Base-by-base conservation (phyloP, 2,888 invertebrate species). In the Parthenolecanium corni region DNA sequence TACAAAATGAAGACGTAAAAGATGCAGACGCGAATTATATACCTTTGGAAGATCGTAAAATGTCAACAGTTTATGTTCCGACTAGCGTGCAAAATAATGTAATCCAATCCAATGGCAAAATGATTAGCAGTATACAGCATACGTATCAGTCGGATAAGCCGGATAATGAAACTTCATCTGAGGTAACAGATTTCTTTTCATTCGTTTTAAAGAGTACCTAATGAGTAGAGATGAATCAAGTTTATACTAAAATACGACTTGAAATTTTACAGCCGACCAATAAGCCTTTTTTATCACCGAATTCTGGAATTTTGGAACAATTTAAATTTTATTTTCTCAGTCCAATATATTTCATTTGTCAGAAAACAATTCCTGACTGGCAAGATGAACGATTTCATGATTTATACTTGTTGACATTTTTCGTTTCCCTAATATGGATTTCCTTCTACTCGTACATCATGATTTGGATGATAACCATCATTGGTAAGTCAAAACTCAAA, bases 381-480 rank as follows among this genome's bases (percentile, higher is more conserved):
- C 84, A 88, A 69, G 83, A 83, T 66, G 82, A 83, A 66, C 78
- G 82, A 70, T 88, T 82, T 76, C 80, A 80, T 65, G 86, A 85
- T 72, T 93, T 89, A 88, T 95, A 91, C 74, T 85, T 92, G 20
- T 82, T 89, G 73, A 93, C 93, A 44, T 95, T 95, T 77, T 76
- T 88, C 69, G 81, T 94, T 71, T 91, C 92, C 65, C 89, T 95
- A 86, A 78, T 92, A 46, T 96, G 95, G 94, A 92, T 96, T 70
- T 91, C 92, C 18, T 18, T 90, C 73, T 92, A 92, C 76, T 94
- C 94, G 3, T 96, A 95, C 77, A 83, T 95, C 72, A 92, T 96
- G 90, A 93, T 92, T 69, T 96, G 95, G 95, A 95, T 95, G 94
- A 94, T 95, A 68, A 89, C 94, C 51, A 82, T 93, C 53, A 90